Base-by-base conservation (phyloP, 2,797 vertebrate genomes). In the Numenius phaeopus region DNA sequence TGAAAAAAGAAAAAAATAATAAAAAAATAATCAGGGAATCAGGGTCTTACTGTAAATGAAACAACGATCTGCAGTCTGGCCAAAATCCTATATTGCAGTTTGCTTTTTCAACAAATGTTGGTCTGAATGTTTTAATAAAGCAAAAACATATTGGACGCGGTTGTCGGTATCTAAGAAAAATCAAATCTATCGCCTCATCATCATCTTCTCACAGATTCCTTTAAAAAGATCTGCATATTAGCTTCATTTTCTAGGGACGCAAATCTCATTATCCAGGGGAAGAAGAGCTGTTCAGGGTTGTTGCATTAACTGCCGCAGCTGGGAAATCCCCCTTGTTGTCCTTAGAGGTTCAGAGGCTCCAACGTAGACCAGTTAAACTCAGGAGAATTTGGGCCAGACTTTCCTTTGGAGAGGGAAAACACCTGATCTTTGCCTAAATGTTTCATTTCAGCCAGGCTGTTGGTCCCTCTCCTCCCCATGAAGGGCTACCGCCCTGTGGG, bases 21-120 rank as follows among this genome's bases (percentile, higher is more conserved):
- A 57, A 23, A 34, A 66, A 39, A 73, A 62, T 18, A 54, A 54
- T 58, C 57, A 76, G 3, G 29, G 47, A 94, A 85, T 71, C 12
- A 23, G 39, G 52, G 42, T 84, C 87, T 96, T 96, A 81, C 59
- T 94, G 81, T 65, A 96, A 90, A 89, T 87, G 94, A 89, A 97
- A 96, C 70, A 75, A 87, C 14, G 66, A 93, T 88, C 83, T 47
- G 47, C 71, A 73, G 90, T 77, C 93, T 89, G 86, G 88, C 91
- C 94, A 95, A 96, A 92, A 77, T 66, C 77, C 71, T 54, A 37
- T 34, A 69, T 0, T 73, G 73, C 66, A 76, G 27, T 89, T 94
- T 90, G 65, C 78, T 91, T 65, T 86, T 92, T 92, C 93, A 94
- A 87, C 81, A 92, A 94, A 78, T 11, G 46, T 64, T 73, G 46